phyloP scores from a whole-genome alignment of 64 coral and sea anemone genomes.

The Hydrozoanthus tunicans region DNA sequence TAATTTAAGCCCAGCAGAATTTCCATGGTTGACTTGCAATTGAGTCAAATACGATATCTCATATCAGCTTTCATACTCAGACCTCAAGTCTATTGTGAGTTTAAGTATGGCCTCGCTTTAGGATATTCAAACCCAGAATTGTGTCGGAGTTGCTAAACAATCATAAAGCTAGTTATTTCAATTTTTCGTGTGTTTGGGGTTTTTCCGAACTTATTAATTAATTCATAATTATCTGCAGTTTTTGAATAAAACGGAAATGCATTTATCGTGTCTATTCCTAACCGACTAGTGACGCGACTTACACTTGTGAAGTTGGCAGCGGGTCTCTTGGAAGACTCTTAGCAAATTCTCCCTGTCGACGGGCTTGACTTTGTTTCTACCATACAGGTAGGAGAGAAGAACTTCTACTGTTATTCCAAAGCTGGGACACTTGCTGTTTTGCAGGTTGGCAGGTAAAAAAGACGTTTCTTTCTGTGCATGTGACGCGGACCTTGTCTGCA shows the following conservation, averaged over 20 bases:
- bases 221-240: too few species aligned
- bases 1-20: too few species aligned
- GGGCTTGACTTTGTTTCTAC: constrained; percentile 4
- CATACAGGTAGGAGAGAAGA: constrained; percentile 32
- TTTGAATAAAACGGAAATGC: neutral
- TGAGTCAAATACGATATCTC: neutral
- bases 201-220: too few species aligned
- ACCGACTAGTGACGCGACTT: neutral
- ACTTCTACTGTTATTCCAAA: constrained; percentile 12
- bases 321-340: neutral
- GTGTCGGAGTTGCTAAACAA: too few species aligned
- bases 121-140: neutral
- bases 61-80: neutral
- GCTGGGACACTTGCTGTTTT: neutral
- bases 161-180: too few species aligned
- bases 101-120: constrained; percentile 33
- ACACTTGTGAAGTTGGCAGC: neutral
- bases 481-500: neutral
- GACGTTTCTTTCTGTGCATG: neutral
- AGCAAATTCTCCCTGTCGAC: constrained; percentile 10
- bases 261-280: neutral
- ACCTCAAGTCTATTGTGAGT: constrained; percentile 26
- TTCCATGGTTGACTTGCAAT: too few species aligned
- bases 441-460: neutral
- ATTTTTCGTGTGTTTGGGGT: too few species aligned